Conservation (phyloP, 2,888 invertebrate genomes). For the Papilio gigon region DNA sequence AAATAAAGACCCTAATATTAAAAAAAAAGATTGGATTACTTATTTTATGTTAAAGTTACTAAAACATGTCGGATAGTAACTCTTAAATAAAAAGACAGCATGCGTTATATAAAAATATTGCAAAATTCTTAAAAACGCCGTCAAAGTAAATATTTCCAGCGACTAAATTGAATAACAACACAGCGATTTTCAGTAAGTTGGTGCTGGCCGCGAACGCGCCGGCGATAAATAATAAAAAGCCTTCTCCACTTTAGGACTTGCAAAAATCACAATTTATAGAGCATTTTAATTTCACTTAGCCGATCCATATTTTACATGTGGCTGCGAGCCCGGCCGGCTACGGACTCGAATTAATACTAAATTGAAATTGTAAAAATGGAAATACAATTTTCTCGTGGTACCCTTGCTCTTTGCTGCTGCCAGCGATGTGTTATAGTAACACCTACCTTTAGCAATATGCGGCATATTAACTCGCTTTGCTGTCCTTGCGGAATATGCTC, state of each 20-base stretch:
- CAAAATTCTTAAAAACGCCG: conserved; percentile 43
- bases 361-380: conserved; percentile 83
- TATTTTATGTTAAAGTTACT: no score
- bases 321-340: conserved; percentile 76
- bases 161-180: conserved; percentile 80
- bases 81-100: neutral
- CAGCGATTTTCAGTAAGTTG: conserved; percentile 77
- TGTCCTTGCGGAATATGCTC: conserved; percentile 40
- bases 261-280: conserved; percentile 83
- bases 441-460: conserved; percentile 63
- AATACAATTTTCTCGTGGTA: conserved; percentile 81
- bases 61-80: neutral
- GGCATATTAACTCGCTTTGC: conserved; percentile 38
- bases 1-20: no score
- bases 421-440: conserved; percentile 73
- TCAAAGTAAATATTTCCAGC: conserved; percentile 71
- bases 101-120: conserved; percentile 11
- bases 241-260: conserved; percentile 83
- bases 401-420: conserved; percentile 69
- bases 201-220: conserved; percentile 70
- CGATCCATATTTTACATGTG: conserved; percentile 83
- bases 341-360: conserved; percentile 82
- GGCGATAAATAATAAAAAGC: conserved; percentile 82
- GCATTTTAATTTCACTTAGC: conserved; percentile 83
- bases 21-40: no score